phyloP scores from a whole-genome alignment of 2,888 invertebrate species.

The Reticulitermes lucifugus region DNA sequence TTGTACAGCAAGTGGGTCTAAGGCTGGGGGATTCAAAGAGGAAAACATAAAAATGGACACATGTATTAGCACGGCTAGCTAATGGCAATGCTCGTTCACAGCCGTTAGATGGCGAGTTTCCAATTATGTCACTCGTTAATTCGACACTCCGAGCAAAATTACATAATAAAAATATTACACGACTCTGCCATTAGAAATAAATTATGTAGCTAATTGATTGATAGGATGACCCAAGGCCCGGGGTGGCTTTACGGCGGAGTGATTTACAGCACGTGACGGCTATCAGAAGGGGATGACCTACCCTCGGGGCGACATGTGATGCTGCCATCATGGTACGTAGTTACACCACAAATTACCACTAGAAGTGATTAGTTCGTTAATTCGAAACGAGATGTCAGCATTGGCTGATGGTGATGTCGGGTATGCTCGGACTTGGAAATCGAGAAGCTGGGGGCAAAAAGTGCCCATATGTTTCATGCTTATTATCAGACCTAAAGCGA shows the following conservation, averaged over 20 bases:
- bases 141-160: not conserved
- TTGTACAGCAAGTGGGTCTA: not conserved
- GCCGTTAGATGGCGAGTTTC: not conserved
- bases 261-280: conserved; percentile 6
- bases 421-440: too few species aligned
- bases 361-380: conserved; percentile 7
- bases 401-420: not conserved
- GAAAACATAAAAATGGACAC: not conserved
- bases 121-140: not conserved
- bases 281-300: conserved; percentile 3
- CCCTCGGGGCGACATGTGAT: not conserved
- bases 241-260: not conserved
- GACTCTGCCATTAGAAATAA: conserved; percentile 29
- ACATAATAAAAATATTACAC: not conserved
- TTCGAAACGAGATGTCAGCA: not conserved
- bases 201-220: conserved; percentile 41
- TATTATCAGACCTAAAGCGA: too few species aligned
- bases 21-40: not conserved
- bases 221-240: conserved; percentile 23
- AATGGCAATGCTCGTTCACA: not conserved
- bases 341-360: conserved; percentile 5
- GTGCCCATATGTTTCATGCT: too few species aligned
- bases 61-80: not conserved
- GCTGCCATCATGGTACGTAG: not conserved
- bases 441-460: too few species aligned